Conservation (phyloP, 2,113 vertebrate species). For the Podiceps cristatus region DNA sequence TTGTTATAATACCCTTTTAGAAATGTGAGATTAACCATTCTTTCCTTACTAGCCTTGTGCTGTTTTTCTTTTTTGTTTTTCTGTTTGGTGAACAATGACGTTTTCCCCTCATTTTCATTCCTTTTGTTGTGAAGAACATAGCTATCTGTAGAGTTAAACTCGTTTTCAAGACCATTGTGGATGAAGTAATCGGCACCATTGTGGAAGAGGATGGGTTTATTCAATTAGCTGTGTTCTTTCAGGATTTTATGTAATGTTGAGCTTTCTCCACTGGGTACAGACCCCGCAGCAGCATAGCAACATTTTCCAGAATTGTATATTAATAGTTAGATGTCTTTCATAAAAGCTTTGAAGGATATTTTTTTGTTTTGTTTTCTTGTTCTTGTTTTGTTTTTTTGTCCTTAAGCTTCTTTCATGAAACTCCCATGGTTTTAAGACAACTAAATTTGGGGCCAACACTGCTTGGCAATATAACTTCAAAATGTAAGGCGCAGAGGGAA, state of each 20-base stretch:
- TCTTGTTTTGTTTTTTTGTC: neutral
- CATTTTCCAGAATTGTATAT: neutral
- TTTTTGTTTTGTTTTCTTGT: too few species aligned
- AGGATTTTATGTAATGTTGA: neutral
- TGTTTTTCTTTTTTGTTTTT: neutral
- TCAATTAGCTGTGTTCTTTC: neutral
- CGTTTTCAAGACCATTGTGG: neutral
- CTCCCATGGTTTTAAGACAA: neutral
- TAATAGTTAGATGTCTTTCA: neutral
- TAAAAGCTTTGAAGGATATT: neutral
- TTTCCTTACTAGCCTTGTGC: neutral
- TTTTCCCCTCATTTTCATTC: constrained; percentile 16
- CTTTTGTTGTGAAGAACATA: constrained; percentile 13
- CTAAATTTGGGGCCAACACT: neutral
- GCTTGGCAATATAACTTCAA: neutral
- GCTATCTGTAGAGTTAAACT: constrained; percentile 44
- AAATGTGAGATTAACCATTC: constrained; percentile 39
- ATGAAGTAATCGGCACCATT: constrained; percentile 20
- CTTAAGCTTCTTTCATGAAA: neutral
- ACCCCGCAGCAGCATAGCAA: neutral
- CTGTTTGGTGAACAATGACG: neutral
- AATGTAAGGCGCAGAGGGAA: neutral
- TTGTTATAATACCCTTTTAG: constrained; percentile 30
- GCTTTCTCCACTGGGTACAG: neutral
- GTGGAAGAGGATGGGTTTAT: neutral